A percentile compares a stretch with the other conserved stretches of the same genome.
Evolutionary conservation across 1,140 invertebrate species (phyloP).

Genomic region (Drosophila lowei): DNA sequence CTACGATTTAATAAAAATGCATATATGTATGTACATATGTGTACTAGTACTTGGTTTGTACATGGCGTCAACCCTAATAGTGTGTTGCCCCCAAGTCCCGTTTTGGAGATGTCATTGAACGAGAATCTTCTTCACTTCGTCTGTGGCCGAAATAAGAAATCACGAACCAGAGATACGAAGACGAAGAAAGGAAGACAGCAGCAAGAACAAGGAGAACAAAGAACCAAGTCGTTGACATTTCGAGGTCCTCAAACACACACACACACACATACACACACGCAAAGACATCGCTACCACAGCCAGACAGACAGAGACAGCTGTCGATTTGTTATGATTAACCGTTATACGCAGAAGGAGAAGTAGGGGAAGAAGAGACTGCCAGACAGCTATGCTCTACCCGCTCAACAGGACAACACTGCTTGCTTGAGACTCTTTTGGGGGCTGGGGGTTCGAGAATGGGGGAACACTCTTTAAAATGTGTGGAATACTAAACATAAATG

Average conservation of each 20-base stretch:
- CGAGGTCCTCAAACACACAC: conserved; percentile 36
- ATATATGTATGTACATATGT: no score
- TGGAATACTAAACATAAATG: no score
- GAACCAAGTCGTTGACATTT: conserved; percentile 66
- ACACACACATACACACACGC: conserved; percentile 8
- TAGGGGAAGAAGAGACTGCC: background rate
- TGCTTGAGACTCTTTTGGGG: no score
- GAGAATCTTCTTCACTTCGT: no score
- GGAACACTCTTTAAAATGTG: background rate
- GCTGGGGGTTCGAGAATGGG: background rate
- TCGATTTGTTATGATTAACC: conserved; percentile 69
- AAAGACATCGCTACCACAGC: background rate
- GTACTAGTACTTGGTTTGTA: no score
- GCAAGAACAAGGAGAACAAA: conserved; percentile 23
- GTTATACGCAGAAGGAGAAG: conserved; percentile 35
- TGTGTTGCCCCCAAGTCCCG: no score
- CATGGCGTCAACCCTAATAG: no score
- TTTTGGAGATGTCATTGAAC: no score
- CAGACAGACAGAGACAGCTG: conserved; percentile 44
- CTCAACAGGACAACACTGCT: no score
- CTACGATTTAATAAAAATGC: no score
- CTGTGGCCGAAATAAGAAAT: no score
- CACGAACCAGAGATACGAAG: conserved; percentile 5
- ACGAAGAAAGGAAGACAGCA: conserved; percentile 11
- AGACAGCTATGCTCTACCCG: conserved; percentile 2